These are phyloP conservation scores for Arnoldichthys spilopterus DNA, from an alignment of 2,797 vertebrate genomes.

Conservation along the genomic window DNA sequence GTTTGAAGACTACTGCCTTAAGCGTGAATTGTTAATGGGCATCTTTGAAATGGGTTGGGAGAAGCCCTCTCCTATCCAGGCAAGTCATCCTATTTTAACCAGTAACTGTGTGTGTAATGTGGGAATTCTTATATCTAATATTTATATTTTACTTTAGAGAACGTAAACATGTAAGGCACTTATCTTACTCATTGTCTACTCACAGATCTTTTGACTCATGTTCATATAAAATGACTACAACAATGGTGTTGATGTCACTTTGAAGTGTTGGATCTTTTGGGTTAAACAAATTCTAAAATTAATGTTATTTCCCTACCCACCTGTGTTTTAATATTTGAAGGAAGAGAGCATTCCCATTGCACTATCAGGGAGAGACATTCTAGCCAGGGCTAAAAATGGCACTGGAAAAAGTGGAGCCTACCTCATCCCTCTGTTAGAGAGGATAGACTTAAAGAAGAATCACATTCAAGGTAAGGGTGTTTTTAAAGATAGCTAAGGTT, in stretches of 20 bases:
- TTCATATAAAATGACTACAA: background rate
- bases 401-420: slow-evolving; percentile 84
- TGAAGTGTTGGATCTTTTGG: background rate
- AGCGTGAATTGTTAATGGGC: slow-evolving; percentile 80
- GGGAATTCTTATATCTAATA: background rate
- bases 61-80: slow-evolving; percentile 82
- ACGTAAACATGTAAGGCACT: background rate
- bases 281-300: background rate
- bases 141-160: background rate
- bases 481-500: background rate
- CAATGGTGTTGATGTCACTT: background rate
- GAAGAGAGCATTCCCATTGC: slow-evolving; percentile 83
- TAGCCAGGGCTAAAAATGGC: slow-evolving; percentile 81
- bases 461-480: slow-evolving; percentile 74
- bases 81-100: slow-evolving; percentile 30
- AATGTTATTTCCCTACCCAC: background rate
- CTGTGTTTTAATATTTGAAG: slow-evolving; percentile 55
- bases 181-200: background rate
- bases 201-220: background rate
- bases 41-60: slow-evolving; percentile 85
- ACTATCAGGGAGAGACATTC: slow-evolving; percentile 79
- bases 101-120: background rate
- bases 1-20: slow-evolving; percentile 84
- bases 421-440: slow-evolving; percentile 82
- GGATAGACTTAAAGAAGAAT: slow-evolving; percentile 79